Conservation (phyloP, 2,888 invertebrate genomes). For the Clanis bilineata region DNA sequence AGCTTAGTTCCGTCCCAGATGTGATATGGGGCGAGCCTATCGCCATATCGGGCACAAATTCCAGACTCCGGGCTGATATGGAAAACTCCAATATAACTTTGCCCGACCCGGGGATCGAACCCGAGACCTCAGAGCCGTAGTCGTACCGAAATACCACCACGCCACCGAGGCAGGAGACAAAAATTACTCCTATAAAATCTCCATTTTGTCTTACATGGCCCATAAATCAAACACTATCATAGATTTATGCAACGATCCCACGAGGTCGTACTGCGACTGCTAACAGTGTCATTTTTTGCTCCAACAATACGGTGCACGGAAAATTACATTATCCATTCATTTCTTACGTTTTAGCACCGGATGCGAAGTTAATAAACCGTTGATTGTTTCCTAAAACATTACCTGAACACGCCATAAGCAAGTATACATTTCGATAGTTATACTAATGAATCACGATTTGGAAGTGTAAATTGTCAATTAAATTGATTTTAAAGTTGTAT, state of each 20-base stretch:
- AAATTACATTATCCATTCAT: constrained; percentile 37
- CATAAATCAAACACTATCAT: constrained; percentile 30
- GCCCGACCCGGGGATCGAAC: no score
- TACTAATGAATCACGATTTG: not conserved
- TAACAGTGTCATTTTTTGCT: constrained; percentile 34
- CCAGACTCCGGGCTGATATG: no score
- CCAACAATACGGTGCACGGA: constrained; percentile 18
- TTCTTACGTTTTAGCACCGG: constrained; percentile 28
- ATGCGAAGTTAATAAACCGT: constrained; percentile 16
- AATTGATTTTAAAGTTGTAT: no score
- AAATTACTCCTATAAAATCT: not conserved
- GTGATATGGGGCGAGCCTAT: no score
- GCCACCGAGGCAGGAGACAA: no score
- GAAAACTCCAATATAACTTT: no score
- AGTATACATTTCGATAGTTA: not conserved
- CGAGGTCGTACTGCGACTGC: constrained; percentile 32
- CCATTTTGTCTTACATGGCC: constrained; percentile 5
- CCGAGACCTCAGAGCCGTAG: no score
- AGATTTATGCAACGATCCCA: constrained; percentile 45
- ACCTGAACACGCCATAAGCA: not conserved
- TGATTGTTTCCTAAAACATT: constrained; percentile 6
- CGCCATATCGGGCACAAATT: no score
- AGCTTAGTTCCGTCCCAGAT: no score
- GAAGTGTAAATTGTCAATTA: no score
- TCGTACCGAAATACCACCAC: no score